Evolutionary conservation across 1,140 invertebrate genomes (phyloP).

Genomic region (Bombus waltoni): DNA sequence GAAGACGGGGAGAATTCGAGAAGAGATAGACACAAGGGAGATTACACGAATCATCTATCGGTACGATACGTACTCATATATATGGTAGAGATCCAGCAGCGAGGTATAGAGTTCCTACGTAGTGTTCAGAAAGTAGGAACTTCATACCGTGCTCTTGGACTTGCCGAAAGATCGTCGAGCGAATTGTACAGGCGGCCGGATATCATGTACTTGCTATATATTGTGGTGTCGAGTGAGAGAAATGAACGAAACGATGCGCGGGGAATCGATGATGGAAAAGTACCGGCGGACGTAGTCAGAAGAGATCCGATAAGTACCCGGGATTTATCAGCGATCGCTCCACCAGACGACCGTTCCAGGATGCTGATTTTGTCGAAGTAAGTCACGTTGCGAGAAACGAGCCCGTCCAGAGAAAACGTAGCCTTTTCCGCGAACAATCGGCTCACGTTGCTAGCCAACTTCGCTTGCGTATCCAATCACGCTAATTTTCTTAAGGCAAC

Average conservation of each 20-base stretch:
- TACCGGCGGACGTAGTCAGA: slow-evolving; percentile 39
- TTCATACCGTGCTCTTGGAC: slow-evolving; percentile 84
- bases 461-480: too few species aligned
- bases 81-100: slow-evolving; percentile 83
- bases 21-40: slow-evolving; percentile 1
- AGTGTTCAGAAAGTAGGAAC: slow-evolving; percentile 82
- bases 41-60: slow-evolving; percentile 40
- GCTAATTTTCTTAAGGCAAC: background rate
- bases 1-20: slow-evolving; percentile 24
- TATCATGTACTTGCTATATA: background rate
- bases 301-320: slow-evolving; percentile 23
- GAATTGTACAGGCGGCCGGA: slow-evolving; percentile 12
- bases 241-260: slow-evolving; percentile 24
- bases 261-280: slow-evolving; percentile 48
- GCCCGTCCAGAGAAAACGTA: background rate
- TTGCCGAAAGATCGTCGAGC: slow-evolving; percentile 80
- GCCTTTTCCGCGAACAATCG: background rate
- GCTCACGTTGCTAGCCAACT: background rate
- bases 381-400: slow-evolving; percentile 9
- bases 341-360: slow-evolving; percentile 7
- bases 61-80: slow-evolving; percentile 55
- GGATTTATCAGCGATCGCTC: slow-evolving; percentile 47
- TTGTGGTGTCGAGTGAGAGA: background rate
- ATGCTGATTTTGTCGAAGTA: slow-evolving; percentile 39
- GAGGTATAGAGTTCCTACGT: slow-evolving; percentile 83